phyloP scores from a whole-genome alignment of 2,113 vertebrate genomes.

The Lanius collurio region DNA sequence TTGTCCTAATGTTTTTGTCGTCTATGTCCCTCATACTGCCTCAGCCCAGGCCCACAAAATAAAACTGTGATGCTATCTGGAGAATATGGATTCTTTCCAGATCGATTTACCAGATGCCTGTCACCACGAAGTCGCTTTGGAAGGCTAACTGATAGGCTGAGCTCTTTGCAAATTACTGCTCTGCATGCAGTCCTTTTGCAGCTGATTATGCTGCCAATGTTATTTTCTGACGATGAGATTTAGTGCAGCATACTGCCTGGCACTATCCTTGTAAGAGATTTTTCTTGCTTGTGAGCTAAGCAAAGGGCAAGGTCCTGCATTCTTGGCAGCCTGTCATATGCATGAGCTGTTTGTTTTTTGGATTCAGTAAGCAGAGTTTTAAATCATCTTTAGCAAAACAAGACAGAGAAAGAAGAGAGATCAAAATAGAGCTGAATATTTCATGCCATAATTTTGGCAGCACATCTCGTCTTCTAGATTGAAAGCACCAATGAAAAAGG shows the following conservation, averaged over 20 bases:
- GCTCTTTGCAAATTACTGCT: slow-evolving; percentile 26
- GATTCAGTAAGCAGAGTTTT: slow-evolving; percentile 49
- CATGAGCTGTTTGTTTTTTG: slow-evolving; percentile 63
- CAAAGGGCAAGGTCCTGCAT: slow-evolving; percentile 51
- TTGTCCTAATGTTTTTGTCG: neutral
- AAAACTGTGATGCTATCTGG: neutral
- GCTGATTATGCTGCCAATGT: slow-evolving; percentile 10
- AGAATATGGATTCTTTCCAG: slow-evolving; percentile 4
- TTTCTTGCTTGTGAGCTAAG: slow-evolving; percentile 43
- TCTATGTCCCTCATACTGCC: neutral
- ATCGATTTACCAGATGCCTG: slow-evolving; percentile 29
- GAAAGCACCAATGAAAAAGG: neutral
- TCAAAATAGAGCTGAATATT: slow-evolving; percentile 55
- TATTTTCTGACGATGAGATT: slow-evolving; percentile 23
- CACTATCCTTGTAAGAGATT: slow-evolving; percentile 19
- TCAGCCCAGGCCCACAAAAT: neutral
- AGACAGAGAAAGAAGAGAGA: slow-evolving; percentile 36
- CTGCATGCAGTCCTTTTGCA: slow-evolving; percentile 20
- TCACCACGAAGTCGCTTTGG: neutral
- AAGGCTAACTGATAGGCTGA: neutral
- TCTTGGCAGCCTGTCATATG: slow-evolving; percentile 36
- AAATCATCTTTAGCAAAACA: slow-evolving; percentile 59
- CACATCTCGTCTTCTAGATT: neutral
- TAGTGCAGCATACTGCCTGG: slow-evolving; percentile 22
- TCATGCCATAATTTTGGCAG: slow-evolving; percentile 53